These are phyloP conservation scores for Ormyrus labotus DNA, from an alignment of 2,888 invertebrate genomes.

Conservation along the genomic window DNA sequence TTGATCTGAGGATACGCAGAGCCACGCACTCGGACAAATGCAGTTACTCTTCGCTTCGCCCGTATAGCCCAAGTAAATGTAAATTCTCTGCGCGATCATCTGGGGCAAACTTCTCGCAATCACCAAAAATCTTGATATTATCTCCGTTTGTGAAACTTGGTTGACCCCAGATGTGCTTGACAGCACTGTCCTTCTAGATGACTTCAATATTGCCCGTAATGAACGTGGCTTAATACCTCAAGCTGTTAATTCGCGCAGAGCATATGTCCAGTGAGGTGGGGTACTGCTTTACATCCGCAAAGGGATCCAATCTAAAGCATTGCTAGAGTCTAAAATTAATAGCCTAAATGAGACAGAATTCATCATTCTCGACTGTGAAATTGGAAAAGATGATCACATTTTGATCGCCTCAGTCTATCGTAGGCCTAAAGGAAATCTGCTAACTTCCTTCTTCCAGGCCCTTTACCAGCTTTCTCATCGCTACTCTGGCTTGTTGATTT, in stretches of 20 bases:
- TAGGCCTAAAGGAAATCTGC: neutral
- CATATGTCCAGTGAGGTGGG: neutral
- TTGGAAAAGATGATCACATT: neutral
- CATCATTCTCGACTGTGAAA: neutral
- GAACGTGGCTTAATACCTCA: neutral
- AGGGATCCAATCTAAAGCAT: neutral
- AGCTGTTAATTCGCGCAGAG: neutral
- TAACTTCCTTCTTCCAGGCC: neutral
- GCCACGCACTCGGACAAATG: neutral
- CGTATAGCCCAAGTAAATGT: neutral
- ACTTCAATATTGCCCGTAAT: neutral
- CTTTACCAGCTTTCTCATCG: neutral
- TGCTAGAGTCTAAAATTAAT: neutral
- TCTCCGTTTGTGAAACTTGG: neutral
- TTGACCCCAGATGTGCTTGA: neutral
- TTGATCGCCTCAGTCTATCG: neutral
- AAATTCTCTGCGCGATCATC: conserved; percentile 2
- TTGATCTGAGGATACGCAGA: neutral
- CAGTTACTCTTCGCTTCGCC: neutral
- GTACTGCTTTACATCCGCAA: neutral
- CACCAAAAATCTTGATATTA: neutral
- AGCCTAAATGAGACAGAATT: neutral
- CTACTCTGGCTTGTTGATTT: neutral
- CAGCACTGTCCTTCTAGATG: neutral
- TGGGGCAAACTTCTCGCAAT: neutral